Evolutionary conservation across 2,113 vertebrate genomes (phyloP), one percentile per base, ranked within the genome.

Genomic region (Trematocara macrostoma): DNA sequence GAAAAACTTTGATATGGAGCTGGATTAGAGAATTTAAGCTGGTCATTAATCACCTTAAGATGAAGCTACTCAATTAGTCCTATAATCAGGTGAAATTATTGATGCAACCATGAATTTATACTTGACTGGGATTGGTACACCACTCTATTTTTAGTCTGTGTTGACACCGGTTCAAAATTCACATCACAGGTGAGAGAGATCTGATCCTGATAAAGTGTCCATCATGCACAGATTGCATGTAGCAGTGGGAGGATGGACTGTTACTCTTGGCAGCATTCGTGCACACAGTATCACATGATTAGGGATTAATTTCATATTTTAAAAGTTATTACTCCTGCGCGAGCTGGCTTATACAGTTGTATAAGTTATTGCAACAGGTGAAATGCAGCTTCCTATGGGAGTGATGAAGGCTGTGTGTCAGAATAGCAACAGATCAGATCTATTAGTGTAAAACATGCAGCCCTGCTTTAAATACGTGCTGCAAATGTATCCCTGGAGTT

Each of bases 381-480:
- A 85, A 71, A 51, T 55, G 53, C 47, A 40, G 45, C n/a, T 64
- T 87, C 40, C 78, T 5, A 10, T 9, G 42, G 71, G 11, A 59
- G 15, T 20, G 56, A 87, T 86, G 1, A 82, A 47, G 26, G 6
- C 15, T 1, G 11, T 3, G 67, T 55, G 55, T 88, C 40, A 57
- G 84, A 82, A 92, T 42, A 79, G 83, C 12, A 81, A 78, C 78
- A 76, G 64, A 78, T 81, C 89, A 56, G 12, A 67, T 89, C 67
- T 93, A 57, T 90, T 84, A 52, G 59, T 67, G 87, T 91, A 80
- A 82, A 88, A 88, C 87, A 92, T 18, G 87, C 87, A 83, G 82
- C 91, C 2, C 64, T 23, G 88, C 89, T 91, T 87, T 89, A 93
- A 93, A 95, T 94, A 93, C 86, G 31, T 78, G 1, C 16, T 7